Percentiles rank a stretch among this genome's conserved stretches.
Conservation (phyloP, 2,797 vertebrate genomes). For the Remorina albescens region DNA sequence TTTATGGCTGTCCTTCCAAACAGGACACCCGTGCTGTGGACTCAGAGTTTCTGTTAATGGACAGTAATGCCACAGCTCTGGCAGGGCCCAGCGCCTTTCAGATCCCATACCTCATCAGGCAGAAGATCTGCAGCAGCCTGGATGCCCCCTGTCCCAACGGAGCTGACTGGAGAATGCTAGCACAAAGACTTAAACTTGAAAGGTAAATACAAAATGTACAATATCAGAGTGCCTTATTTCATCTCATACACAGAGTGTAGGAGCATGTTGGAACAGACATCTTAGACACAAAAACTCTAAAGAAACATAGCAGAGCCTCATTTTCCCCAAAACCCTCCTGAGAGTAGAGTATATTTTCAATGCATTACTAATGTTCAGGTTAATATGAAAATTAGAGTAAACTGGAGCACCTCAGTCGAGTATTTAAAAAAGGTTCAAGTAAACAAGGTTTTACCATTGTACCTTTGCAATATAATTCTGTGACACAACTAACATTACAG, state of each 20-base stretch:
- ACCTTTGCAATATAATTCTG: constrained; percentile 67
- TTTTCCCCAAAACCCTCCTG: constrained; percentile 22
- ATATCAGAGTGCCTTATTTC: constrained; percentile 14
- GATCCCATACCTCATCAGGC: constrained; percentile 99
- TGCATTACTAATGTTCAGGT: constrained; percentile 3
- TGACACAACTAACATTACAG: constrained; percentile 61
- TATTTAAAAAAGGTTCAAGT: constrained; percentile 52
- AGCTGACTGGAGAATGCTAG: constrained; percentile 96
- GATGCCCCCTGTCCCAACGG: constrained; percentile 94
- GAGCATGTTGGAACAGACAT: constrained; percentile 10
- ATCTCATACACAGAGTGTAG: constrained; percentile 28
- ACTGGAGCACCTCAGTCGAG: constrained; percentile 22
- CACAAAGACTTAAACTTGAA: constrained; percentile 98
- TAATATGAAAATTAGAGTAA: constrained; percentile 17
- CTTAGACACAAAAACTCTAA: constrained; percentile 30
- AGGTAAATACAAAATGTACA: constrained; percentile 81
- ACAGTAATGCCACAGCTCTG: constrained; percentile 92
- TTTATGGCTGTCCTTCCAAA: background rate
- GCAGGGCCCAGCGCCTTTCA: constrained; percentile 99
- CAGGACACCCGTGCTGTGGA: constrained; percentile 94
- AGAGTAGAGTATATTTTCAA: constrained; percentile 6
- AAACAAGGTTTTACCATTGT: constrained; percentile 66
- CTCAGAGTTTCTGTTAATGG: constrained; percentile 90
- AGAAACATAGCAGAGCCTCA: constrained; percentile 23
- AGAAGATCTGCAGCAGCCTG: constrained; percentile 99